Evolutionary conservation across 2,113 vertebrate species (phyloP), one percentile per base, ranked within the genome.

Genomic region (Amblyopsis rosae): DNA sequence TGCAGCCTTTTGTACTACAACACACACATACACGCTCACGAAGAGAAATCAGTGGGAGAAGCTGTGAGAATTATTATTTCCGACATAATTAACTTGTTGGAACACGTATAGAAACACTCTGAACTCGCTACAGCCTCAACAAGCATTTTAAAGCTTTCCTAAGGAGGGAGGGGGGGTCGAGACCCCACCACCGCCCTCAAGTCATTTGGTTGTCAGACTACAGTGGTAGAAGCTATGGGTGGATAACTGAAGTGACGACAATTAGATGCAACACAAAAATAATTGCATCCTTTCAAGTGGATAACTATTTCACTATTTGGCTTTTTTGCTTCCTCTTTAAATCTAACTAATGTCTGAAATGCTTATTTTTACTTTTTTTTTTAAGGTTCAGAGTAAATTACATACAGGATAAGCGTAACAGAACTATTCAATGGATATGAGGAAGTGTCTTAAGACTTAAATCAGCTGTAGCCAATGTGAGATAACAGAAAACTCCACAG

Each of bases 121-220:
- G 80, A 79, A 89, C 69, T 82, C 60, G 82, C 83, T 91, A 87
- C 87, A 91, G 87, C 88, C 88, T 88, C 84, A 82, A 87, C 87
- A 81, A 90, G 81, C 79, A 87, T 85, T 76, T 90, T 90, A 90
- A 91, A 91, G 90, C 88, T 91, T 89, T 90, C 84, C 86, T 86
- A 81, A 79, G 55, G 53, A 47, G 41, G 6, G 46, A 12, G 3
- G 7, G 12, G 54, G 54, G 54, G 49, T 53, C 9, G 6, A 72
- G 72, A 62, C 56, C n/a, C 17, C 55, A 9, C 55, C 55, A 74
- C 80, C 84, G 3, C 84, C 83, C 15, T 87, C 80, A 54, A 82
- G 82, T 83, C 87, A 84, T 91, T 91, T 91, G 89, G 89, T 91
- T 90, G 81, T 87, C 88, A 89, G 81, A 88, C 86, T 89, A 89